Evolutionary conservation across 2,797 vertebrate species (phyloP).

Genomic region (Nothura maculosa): DNA sequence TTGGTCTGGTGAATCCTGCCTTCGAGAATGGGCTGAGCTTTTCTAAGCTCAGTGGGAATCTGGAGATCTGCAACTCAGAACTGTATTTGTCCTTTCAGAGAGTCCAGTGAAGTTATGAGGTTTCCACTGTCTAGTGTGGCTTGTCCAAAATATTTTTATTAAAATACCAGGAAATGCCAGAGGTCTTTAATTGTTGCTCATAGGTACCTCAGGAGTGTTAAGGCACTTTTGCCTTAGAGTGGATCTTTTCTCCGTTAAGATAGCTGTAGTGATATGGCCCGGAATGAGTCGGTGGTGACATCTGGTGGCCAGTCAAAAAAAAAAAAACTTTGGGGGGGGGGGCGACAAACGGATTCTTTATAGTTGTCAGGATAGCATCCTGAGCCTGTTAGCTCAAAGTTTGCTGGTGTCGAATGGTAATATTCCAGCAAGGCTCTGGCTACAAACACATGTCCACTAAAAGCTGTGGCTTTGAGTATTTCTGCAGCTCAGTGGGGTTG

Average conservation of each 20-base stretch:
- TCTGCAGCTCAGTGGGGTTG: neutral
- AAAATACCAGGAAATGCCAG: neutral
- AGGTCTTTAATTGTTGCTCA: neutral
- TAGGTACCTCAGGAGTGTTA: neutral
- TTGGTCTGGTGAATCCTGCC: neutral
- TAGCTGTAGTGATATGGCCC: neutral
- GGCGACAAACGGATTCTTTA: neutral
- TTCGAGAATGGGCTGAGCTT: neutral
- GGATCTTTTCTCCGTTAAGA: neutral
- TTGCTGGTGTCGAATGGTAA: neutral
- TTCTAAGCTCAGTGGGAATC: slow-evolving; percentile 11
- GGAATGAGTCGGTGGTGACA: neutral
- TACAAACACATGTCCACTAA: neutral
- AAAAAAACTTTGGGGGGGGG: too few species aligned
- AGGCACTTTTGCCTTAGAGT: neutral
- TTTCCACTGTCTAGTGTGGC: neutral
- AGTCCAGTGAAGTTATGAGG: neutral
- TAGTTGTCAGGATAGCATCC: neutral
- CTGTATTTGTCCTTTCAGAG: neutral
- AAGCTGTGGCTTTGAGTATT: neutral
- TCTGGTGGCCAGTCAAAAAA: neutral
- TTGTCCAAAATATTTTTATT: neutral
- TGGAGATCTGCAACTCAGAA: neutral
- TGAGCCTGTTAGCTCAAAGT: neutral
- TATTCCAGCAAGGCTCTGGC: neutral